A percentile compares a stretch with the other conserved stretches of the same genome.
Evolutionary conservation across 2,797 vertebrate species (phyloP).

Genomic region (Muscicapa comitata): DNA sequence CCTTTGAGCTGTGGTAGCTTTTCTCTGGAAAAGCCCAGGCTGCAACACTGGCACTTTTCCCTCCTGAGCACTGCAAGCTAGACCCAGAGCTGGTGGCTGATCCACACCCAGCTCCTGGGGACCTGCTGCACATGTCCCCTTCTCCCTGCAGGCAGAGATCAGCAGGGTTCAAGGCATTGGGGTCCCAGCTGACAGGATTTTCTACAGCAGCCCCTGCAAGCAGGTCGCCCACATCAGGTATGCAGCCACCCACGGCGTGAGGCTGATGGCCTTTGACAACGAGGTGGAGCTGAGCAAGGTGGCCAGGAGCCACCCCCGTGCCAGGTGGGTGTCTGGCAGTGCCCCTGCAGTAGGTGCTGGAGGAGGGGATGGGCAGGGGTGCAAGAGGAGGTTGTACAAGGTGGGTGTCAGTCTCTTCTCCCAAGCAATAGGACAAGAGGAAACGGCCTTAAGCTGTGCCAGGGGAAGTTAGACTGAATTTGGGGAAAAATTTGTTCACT

Average conservation of each 20-base stretch:
- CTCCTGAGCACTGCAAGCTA: neutral
- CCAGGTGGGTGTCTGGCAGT: constrained; percentile 59
- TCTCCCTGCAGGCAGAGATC: constrained; percentile 71
- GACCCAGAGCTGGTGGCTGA: neutral
- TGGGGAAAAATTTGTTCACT: neutral
- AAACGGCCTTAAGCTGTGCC: neutral
- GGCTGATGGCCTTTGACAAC: constrained; percentile 78
- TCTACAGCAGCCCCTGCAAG: constrained; percentile 79
- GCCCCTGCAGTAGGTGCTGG: fast-evolving
- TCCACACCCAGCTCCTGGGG: neutral
- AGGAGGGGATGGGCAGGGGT: neutral
- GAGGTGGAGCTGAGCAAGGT: constrained; percentile 79
- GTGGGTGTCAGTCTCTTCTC: neutral
- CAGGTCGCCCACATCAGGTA: constrained; percentile 75
- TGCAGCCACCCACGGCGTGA: constrained; percentile 68
- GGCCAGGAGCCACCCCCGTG: constrained; percentile 70
- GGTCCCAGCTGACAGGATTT: constrained; percentile 69
- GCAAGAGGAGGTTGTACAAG: neutral
- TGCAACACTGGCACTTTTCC: neutral
- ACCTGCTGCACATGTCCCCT: fast-evolving
- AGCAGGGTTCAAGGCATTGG: constrained; percentile 63
- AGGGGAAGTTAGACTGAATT: neutral
- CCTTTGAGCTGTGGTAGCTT: neutral
- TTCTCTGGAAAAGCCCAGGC: neutral
- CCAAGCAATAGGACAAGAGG: fast-evolving